Evolutionary conservation across 2,888 invertebrate genomes (phyloP), one percentile per base, ranked within the genome.

Genomic region (Acanthopleura granulata): DNA sequence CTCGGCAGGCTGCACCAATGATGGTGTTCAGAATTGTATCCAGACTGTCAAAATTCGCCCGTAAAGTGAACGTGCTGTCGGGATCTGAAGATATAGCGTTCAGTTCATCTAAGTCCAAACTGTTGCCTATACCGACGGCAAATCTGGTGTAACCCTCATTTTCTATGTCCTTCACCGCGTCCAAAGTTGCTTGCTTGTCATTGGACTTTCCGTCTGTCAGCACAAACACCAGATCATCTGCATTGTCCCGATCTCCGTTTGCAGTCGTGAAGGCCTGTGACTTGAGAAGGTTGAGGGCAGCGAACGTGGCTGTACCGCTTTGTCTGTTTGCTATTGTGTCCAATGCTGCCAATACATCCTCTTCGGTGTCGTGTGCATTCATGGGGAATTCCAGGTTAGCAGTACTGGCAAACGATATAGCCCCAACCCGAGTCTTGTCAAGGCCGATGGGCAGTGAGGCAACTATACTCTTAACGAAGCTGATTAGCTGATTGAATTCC

Each of bases 171-270:
- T 15, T 15, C 29, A 66, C 16, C 6, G 66, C 66, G 22, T 18
- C 25, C 66, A 66, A 16, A 25, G 66, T 66, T 3, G 15, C 29
- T 22, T 22, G 15, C 16, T 18, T 18, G 16, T 66, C 25, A 22
- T 6, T 66, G 16, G 66, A 66, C 29, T 66, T 27, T 27, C 66
- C 66, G 66, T 66, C 66, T 6, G 66, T 22, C 22, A 66, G 66
- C 29, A 66, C 15, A 16, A 66, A 22, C 18, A 66, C 66, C 15
- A 66, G 18, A 27, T 66, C 66, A 1, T 18, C 3, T 16, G 25
- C 66, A 16, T 27, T 14, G 14, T 9, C 22, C 16, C 66, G 9
- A 66, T 66, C 25, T 27, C 25, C 29, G 25, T 16, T 25, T 1
- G 22, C 1, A 66, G 25, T 3, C 66, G 25, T 6, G 22, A 12